Conservation (phyloP, 2,797 vertebrate genomes). For the Epinephelus malabaricus region DNA sequence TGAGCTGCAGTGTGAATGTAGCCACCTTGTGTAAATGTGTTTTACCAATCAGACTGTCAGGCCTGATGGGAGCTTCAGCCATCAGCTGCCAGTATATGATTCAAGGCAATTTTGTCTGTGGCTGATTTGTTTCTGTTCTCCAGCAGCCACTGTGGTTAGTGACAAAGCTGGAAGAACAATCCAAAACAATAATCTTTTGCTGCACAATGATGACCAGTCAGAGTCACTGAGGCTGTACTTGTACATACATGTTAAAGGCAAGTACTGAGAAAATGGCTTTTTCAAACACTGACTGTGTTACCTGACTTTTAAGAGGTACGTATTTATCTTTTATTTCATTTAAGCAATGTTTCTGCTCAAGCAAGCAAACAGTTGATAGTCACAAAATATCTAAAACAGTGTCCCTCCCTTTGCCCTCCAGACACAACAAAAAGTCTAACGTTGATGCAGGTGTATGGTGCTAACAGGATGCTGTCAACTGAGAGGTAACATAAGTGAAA, state of each 20-base stretch:
- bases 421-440: background rate
- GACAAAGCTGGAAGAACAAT: slow-evolving; percentile 2
- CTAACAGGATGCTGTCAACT: background rate
- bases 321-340: background rate
- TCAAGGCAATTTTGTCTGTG: background rate
- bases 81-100: background rate
- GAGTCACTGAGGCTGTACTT: background rate
- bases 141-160: background rate
- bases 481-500: background rate
- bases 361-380: background rate
- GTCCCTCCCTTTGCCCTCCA: background rate
- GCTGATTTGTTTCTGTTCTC: slow-evolving; percentile 2
- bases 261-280: background rate
- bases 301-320: background rate
- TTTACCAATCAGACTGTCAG: background rate
- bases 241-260: background rate
- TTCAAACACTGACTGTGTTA: background rate
- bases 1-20: slow-evolving; percentile 7
- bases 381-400: background rate
- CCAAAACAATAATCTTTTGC: slow-evolving; percentile 1
- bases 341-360: background rate
- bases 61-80: background rate
- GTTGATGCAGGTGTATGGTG: background rate
- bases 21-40: background rate
- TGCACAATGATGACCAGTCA: background rate